These are phyloP conservation scores for Tragelaphus buxtoni DNA, from an alignment of 2,113 vertebrate genomes.

Conservation along the genomic window DNA sequence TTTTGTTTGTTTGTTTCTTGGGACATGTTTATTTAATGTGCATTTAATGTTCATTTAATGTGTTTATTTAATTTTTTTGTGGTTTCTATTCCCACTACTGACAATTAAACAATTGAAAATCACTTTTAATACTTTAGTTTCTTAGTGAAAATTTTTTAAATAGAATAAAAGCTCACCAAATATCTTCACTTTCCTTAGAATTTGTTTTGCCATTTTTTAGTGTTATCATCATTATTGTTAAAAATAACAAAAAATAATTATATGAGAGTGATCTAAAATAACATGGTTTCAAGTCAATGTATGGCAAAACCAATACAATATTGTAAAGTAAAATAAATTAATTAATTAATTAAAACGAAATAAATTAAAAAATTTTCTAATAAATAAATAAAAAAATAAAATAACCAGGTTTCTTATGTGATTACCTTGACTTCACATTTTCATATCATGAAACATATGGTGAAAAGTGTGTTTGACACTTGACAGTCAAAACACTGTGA, in stretches of 20 bases:
- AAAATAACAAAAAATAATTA: conserved; percentile 21
- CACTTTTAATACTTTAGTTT: background rate
- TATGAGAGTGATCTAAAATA: conserved; percentile 14
- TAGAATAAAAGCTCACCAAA: background rate
- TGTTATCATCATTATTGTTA: background rate
- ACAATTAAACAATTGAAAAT: background rate
- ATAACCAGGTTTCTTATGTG: background rate
- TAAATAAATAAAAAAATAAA: background rate
- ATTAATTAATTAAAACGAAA: no score
- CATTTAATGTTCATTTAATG: conserved; percentile 2
- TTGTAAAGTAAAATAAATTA: no score
- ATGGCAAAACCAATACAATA: no score
- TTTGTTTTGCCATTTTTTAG: background rate
- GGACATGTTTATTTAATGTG: conserved; percentile 15
- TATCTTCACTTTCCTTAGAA: background rate
- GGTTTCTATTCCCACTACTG: background rate
- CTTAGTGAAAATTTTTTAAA: background rate
- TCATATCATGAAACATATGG: background rate
- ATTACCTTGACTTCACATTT: background rate
- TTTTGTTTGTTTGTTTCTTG: background rate
- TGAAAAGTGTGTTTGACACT: background rate
- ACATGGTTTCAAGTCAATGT: background rate
- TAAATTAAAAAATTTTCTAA: no score
- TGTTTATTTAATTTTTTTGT: conserved; percentile 21
- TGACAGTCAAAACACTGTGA: background rate